Evolutionary conservation across 2,113 vertebrate species (phyloP), one percentile per base, ranked within the genome.

Genomic region (Tyrannus savana): DNA sequence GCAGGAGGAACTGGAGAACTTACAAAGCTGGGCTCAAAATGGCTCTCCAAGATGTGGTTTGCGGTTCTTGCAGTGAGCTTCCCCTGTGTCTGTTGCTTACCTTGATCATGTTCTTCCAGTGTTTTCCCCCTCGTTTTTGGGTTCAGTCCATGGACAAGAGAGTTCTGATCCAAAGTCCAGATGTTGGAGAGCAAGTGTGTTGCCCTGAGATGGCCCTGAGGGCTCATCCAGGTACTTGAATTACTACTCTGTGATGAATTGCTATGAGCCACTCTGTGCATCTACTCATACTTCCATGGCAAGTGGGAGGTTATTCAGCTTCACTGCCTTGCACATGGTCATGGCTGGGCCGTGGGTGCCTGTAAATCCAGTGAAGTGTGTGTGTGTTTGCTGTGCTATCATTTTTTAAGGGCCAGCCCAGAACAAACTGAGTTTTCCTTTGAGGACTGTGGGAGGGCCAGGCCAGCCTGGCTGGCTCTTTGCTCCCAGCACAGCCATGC

Each of bases 301-400:
- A 27, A 24, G n/a, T 1, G 8, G 37, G 53, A 83, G 35, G 14
- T 25, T 46, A 4, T 19, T 74, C 12, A 35, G 50, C 64, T 46
- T 22, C 0, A 0, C 5, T 30, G 31, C 53, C 37, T 84, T 1
- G 0, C 1, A 2, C 0, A 0, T n/a, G 39, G 25, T 17, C 0
- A 0, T 7, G 28, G 21, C 22, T 46, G 56, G 69, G 62, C 62
- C 15, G 4, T 37, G 41, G 30, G 19, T 28, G 35, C 39, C 46
- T 46, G 22, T 84, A 42, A 52, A 47, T 19, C 30, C 30, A 12
- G 41, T 44, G 11, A 76, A 60, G 50, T 10, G 8, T 49, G 31
- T 49, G 31, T 23, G 41, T 47, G 44, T 60, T 66, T 27, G 37
- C 56, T 68, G 60, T 58, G 49, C n/a, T 24, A 3, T 39, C 21